A percentile compares a stretch with the other conserved stretches of the same genome.
phyloP scores from a whole-genome alignment of 2,797 vertebrate species.

The Anguilla anguilla region DNA sequence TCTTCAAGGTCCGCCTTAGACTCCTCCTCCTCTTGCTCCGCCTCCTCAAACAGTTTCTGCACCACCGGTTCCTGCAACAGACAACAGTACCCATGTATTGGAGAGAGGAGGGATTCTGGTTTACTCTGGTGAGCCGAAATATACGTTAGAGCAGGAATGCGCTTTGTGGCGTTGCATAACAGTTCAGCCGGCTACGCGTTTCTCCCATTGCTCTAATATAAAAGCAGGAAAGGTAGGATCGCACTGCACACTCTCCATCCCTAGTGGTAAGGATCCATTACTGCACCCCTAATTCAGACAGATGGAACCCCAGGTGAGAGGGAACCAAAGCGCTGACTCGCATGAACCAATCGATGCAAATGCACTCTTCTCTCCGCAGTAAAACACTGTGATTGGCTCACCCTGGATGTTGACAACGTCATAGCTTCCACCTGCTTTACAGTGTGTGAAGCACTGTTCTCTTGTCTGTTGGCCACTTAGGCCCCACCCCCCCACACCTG shows the following conservation, averaged over 20 bases:
- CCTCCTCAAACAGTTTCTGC: conserved; percentile 69
- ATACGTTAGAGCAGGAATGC: background rate
- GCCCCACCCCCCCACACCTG: background rate
- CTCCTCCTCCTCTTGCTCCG: conserved; percentile 59
- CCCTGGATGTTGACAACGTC: background rate
- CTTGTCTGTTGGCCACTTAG: background rate
- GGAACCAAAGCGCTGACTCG: background rate
- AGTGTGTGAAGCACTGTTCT: background rate
- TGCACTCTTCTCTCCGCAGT: background rate
- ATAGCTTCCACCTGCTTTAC: background rate
- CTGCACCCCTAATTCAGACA: background rate
- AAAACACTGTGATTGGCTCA: background rate
- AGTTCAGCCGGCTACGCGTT: background rate
- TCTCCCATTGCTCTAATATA: background rate
- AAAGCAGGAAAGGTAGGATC: background rate
- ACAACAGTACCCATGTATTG: background rate
- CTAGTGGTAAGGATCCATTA: background rate
- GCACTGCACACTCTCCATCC: background rate
- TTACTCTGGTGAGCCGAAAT: background rate
- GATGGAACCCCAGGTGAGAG: background rate
- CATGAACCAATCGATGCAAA: background rate
- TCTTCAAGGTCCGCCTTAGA: background rate
- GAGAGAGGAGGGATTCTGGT: background rate
- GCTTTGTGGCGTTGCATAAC: background rate
- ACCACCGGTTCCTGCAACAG: conserved; percentile 65